phyloP scores from a whole-genome alignment of 2,797 vertebrate genomes.

The Anguilla anguilla region DNA sequence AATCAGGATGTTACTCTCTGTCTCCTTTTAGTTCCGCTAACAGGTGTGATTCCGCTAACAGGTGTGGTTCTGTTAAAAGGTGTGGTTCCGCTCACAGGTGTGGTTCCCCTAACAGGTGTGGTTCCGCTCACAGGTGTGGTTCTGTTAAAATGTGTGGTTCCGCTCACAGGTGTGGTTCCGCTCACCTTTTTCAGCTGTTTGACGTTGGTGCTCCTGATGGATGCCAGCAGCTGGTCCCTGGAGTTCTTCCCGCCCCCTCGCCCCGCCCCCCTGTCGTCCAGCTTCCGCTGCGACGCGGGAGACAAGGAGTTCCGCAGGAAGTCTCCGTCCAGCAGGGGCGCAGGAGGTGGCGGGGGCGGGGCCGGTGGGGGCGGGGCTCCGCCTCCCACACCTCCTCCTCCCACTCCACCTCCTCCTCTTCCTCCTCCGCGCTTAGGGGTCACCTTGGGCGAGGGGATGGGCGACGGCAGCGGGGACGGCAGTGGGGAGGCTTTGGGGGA shows the following conservation, averaged over 20 bases:
- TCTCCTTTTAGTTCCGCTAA: too few relatives aligned
- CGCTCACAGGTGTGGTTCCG: neutral
- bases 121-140: too few relatives aligned
- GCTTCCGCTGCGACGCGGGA: slow-evolving; percentile 75
- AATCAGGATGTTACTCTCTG: too few relatives aligned
- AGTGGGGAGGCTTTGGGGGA: slow-evolving; percentile 61
- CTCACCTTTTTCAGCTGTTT: slow-evolving; percentile 82
- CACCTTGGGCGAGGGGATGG: slow-evolving; percentile 63
- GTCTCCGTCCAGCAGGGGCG: slow-evolving; percentile 71
- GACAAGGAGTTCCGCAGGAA: slow-evolving; percentile 76
- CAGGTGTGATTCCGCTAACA: too few relatives aligned
- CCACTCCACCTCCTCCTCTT: slow-evolving; percentile 30
- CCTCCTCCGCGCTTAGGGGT: slow-evolving; percentile 54
- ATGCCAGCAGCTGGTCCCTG: slow-evolving; percentile 80
- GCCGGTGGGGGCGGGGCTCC: neutral
- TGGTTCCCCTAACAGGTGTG: too few relatives aligned
- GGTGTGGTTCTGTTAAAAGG: too few relatives aligned
- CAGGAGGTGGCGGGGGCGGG: slow-evolving; percentile 56
- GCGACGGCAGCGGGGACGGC: slow-evolving; percentile 54
- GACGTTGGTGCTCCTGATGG: slow-evolving; percentile 79
- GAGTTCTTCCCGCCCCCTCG: slow-evolving; percentile 75
- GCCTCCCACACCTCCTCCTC: neutral
- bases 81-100: too few relatives aligned
- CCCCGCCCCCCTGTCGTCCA: slow-evolving; percentile 65
- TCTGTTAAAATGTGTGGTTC: too few relatives aligned